Conservation (phyloP, 2,797 vertebrate species). For the Pseudotriccus pelzelni region DNA sequence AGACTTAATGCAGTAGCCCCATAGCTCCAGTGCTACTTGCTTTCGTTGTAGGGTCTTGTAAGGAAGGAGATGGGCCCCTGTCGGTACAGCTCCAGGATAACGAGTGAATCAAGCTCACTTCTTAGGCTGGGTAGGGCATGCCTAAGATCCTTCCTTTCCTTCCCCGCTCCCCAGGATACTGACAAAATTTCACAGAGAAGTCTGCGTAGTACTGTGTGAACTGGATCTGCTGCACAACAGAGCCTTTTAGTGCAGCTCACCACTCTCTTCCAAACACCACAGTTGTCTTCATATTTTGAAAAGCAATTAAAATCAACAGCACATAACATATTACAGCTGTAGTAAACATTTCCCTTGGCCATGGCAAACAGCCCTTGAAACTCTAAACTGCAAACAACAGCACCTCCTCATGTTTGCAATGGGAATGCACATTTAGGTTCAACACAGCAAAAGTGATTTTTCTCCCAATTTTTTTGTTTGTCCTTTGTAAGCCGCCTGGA, state of each 20-base stretch:
- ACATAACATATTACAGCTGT: neutral
- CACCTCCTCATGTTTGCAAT: conserved; percentile 41
- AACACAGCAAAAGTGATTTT: neutral
- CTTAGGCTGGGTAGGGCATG: neutral
- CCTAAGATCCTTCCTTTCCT: neutral
- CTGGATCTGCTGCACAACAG: neutral
- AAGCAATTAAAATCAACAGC: conserved; percentile 45
- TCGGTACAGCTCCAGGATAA: neutral
- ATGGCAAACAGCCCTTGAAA: neutral
- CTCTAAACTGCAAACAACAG: conserved; percentile 38
- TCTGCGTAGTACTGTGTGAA: neutral
- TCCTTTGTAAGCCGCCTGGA: neutral
- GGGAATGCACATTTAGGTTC: neutral
- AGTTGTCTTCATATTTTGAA: conserved; percentile 51
- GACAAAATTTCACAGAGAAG: neutral
- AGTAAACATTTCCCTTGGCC: conserved; percentile 23
- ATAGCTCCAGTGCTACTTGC: neutral
- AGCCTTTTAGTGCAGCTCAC: neutral
- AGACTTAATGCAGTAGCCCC: neutral
- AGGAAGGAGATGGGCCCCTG: neutral
- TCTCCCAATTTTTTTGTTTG: neutral
- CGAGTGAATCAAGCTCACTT: neutral
- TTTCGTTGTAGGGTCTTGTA: neutral
- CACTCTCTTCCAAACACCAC: neutral
- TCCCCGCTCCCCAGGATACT: neutral